phyloP scores from a whole-genome alignment of 2,888 invertebrate species.

The Penaeus monodon region DNA sequence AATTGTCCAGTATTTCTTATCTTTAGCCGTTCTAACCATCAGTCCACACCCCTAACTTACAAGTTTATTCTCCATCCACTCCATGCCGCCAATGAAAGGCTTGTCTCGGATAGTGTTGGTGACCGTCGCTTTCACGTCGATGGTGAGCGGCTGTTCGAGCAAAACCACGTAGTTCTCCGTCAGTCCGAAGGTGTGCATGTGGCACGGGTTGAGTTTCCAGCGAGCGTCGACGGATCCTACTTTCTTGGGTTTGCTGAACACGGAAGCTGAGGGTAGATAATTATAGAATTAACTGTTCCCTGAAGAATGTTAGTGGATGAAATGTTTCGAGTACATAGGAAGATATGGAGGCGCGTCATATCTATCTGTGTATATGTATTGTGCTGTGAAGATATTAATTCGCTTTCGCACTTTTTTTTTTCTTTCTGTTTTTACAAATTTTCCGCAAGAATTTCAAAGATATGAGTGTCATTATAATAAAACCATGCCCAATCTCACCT shows the following conservation, averaged over 20 bases:
- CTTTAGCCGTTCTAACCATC: neutral
- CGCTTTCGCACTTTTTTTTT: too few relatives aligned
- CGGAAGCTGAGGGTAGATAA: conserved; percentile 6
- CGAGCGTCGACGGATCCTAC: conserved; percentile 69
- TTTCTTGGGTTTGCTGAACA: conserved; percentile 67
- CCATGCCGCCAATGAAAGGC: conserved; percentile 69
- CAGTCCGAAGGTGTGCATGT: conserved; percentile 74
- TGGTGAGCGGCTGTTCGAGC: conserved; percentile 72
- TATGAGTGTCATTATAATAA: too few relatives aligned
- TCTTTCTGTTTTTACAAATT: too few relatives aligned
- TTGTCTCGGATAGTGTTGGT: conserved; percentile 69
- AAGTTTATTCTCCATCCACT: conserved; percentile 70
- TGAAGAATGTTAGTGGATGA: too few relatives aligned
- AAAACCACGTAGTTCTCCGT: conserved; percentile 73
- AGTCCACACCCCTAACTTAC: conserved; percentile 66
- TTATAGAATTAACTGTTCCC: neutral
- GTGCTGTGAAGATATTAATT: too few relatives aligned
- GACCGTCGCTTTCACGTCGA: conserved; percentile 70
- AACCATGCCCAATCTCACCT: conserved; percentile 12
- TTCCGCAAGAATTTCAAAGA: too few relatives aligned
- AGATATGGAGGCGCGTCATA: too few relatives aligned
- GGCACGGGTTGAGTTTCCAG: conserved; percentile 69
- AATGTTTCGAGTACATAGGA: too few relatives aligned
- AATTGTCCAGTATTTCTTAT: neutral
- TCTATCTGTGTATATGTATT: too few relatives aligned